Base-by-base conservation (phyloP, 1,140 invertebrate genomes). In the Drosophila lacteicornis region DNA sequence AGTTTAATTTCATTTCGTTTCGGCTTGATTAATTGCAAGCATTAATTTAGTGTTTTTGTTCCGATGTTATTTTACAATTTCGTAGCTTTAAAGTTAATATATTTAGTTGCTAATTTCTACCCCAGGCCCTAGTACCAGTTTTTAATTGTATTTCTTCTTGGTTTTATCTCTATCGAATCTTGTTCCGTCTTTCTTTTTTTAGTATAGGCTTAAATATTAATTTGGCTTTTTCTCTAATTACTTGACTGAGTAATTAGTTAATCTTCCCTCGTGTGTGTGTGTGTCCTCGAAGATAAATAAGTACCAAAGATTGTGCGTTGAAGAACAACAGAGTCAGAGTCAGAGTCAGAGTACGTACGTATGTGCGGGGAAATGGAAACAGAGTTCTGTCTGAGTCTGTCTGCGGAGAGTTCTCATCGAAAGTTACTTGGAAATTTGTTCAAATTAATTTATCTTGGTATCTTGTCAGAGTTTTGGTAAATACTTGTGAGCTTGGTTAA, bases 91-190 rank as follows among this genome's bases (percentile, higher is more conserved):
- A 61, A 58, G 67, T 70, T 68, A 74, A 51, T 80, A 62, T 56
- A 43, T 50, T 69, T 75, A 60, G 50, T 61, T 74, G 40, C 75
- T 87, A 83, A 71, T 87, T 78, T 33, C 83, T 87, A 87, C 83
- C 83, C 83, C 83, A 88, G 68, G 71, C 83, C 83, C 83, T 88
- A 88, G 83, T 87, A 83, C 83, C 84, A 88, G 49, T 73, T 77
- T 68, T 70, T 49, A 56, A 56, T 56, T 56, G 53, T 56, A 56
- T 40, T 40, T 65, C 56, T 55, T 43, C 7, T 55, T 65, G 43
- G 36, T 38, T 53, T 61, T 51, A 61, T 66, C 4, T 69, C 30
- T 47, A 65, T 66, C 57, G 43, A 51, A 51, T 66, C 43, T 55
- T 38, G 51, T n/a, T 55, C 25, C 22, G 3, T 25, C 2, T 25